Conservation (phyloP, 2,888 invertebrate species). For the Drosophila mimica region DNA sequence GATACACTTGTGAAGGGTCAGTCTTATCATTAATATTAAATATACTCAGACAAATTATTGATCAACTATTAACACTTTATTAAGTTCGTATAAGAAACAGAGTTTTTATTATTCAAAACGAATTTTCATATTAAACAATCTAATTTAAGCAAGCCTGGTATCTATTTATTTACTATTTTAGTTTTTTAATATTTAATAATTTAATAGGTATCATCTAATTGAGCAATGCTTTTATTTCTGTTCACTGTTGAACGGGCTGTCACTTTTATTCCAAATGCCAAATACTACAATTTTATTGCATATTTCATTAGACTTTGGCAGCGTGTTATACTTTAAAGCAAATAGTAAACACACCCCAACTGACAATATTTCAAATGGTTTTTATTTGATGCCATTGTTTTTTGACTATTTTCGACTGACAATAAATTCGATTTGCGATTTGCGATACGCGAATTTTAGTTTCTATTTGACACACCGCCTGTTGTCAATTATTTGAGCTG, state of each 20-base stretch:
- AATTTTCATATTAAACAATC: no score
- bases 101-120: background rate
- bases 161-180: no score
- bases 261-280: constrained; percentile 59
- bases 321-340: constrained; percentile 67
- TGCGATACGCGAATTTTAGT: constrained; percentile 44
- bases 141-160: background rate
- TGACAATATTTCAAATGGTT: constrained; percentile 72
- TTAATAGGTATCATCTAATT: background rate
- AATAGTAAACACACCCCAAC: constrained; percentile 23
- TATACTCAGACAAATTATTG: background rate
- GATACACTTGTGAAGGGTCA: background rate
- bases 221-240: constrained; percentile 13
- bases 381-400: constrained; percentile 49
- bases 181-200: no score
- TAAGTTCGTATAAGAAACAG: background rate
- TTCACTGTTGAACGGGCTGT: constrained; percentile 17
- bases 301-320: constrained; percentile 78
- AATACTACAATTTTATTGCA: constrained; percentile 79
- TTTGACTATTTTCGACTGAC: constrained; percentile 68
- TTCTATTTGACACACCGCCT: background rate
- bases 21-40: background rate
- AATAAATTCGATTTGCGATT: constrained; percentile 78
- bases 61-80: background rate
- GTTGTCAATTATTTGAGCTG: constrained; percentile 22